Conservation (phyloP, 2,888 invertebrate species). For the Temnothorax ravouxi region DNA sequence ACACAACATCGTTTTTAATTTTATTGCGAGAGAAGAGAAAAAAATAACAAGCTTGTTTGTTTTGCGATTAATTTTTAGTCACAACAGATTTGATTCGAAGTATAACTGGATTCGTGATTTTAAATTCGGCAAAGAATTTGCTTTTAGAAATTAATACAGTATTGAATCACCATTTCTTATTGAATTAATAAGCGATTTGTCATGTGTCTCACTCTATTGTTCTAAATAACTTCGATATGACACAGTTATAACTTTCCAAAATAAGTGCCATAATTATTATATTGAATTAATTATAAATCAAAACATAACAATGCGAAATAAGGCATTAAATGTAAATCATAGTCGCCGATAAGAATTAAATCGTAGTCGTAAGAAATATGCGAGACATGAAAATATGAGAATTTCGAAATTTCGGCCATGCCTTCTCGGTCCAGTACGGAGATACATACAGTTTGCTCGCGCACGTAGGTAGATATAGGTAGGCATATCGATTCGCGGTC, state of each 20-base stretch:
- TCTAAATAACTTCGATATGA: background rate
- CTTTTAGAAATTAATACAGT: background rate
- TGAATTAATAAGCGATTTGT: constrained; percentile 6
- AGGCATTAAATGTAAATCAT: constrained; percentile 10
- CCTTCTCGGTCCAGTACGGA: constrained; percentile 29
- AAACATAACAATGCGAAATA: background rate
- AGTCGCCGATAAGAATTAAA: background rate
- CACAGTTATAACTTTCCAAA: background rate
- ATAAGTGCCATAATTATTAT: background rate
- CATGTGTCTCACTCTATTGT: background rate
- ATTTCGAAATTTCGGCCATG: constrained; percentile 39
- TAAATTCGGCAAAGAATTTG: background rate
- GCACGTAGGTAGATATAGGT: constrained; percentile 68
- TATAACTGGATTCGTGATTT: background rate
- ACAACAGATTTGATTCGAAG: background rate
- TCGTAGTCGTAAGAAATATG: background rate
- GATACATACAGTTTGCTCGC: constrained; percentile 63
- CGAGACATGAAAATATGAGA: background rate
- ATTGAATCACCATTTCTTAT: background rate
- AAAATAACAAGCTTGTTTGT: background rate
- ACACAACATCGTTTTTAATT: background rate
- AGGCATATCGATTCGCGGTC: constrained; percentile 72
- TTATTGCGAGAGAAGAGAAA: background rate
- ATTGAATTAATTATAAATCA: background rate
- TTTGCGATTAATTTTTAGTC: background rate